Evolutionary conservation across 2,113 vertebrate genomes (phyloP), one percentile per base, ranked within the genome.

Genomic region (Redunca redunca): DNA sequence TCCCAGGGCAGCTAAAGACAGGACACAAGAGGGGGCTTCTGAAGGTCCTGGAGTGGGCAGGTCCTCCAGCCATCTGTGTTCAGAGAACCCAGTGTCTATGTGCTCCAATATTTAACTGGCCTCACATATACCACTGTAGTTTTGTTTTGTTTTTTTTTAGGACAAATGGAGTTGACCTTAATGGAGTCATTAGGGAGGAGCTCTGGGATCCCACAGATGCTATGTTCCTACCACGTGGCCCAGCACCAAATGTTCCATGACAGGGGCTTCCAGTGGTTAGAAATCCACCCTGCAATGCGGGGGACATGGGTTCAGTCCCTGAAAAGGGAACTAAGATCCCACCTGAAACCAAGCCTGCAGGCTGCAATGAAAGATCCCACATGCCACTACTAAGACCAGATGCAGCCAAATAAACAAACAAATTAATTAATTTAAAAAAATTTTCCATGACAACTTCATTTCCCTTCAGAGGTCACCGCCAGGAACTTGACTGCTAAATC

Each of bases 211-310:
- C 5, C 33, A 17, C 15, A 48, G 36, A 30, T 2, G 16, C 9
- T 0, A 2, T 6, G 19, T 23, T 19, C 16, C 36, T 3, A 16
- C 57, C 58, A 53, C 2, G 0, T 2, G 2, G 11, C 90, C 36
- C 2, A 13, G 53, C 48, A 46, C 90, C 67, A 13, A 26, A 58
- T 8, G 5, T 33, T 36, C 40, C 26, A 4, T 7, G 80, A 40
- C 19, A 26, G 36, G 36, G 36, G 13, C 23, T 43, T 14, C 1
- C 71, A 77, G 67, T 12, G 9, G 67, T 71, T 71, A 71, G 36
- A 14, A 77, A 77, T 43, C 71, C 23, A 43, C 71, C 23, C 36
- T 77, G 71, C 36, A 26, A 43, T 43, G 71, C 36, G 26, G 71
- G 71, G 12, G 12, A 77, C 36, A 77, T 26, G 71, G 71, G 36